Evolutionary conservation across 2,797 vertebrate genomes (phyloP), one percentile per base, ranked within the genome.

Genomic region (Apogon hyalosoma): DNA sequence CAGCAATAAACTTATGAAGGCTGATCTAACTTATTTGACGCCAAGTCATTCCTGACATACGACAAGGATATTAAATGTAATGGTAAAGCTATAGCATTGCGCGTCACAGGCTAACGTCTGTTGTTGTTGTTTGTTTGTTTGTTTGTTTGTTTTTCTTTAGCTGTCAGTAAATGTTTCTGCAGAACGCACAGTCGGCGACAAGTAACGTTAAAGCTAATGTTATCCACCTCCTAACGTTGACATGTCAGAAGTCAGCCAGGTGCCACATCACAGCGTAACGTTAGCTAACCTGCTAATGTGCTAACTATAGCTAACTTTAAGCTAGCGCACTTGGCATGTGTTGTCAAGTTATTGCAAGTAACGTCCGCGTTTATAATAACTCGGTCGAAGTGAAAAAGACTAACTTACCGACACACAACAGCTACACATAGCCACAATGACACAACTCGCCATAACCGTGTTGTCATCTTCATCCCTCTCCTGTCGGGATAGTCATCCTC

Each of bases 401-500:
- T 0, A 45, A 92, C 92, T 92, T 72, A 93, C 92, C 89, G 12
- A 63, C 45, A 86, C 21, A 86, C 28, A 10, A 84, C 63, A 67
- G 78, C 69, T 47, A 91, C 60, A 77, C 79, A 78, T 0, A 91
- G 85, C 79, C 81, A 92, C 79, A 90, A 60, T 80, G 82, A 84
- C 84, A 87, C 45, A 77, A 73, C 41, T 85, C 86, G 85, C 84
- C 86, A 84, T 69, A 83, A 71, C 81, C 82, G 39, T 66, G 72
- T 62, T 70, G 61, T 84, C 87, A 88, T 91, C 87, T 82, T 92
- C 90, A 91, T 90, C 90, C 88, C 63, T 88, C 76, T 85, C 90
- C 90, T 11, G 72, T 65, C 75, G 89, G 89, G 63, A 89, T 70
- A 77, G 69, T 82, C 92, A 92, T 92, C 52, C 64, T 92, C 75